Percentiles rank a stretch among this genome's conserved stretches.
These are phyloP conservation scores for Allophyes oxyacanthae DNA, from an alignment of 2,888 invertebrate genomes.

Conservation along the genomic window DNA sequence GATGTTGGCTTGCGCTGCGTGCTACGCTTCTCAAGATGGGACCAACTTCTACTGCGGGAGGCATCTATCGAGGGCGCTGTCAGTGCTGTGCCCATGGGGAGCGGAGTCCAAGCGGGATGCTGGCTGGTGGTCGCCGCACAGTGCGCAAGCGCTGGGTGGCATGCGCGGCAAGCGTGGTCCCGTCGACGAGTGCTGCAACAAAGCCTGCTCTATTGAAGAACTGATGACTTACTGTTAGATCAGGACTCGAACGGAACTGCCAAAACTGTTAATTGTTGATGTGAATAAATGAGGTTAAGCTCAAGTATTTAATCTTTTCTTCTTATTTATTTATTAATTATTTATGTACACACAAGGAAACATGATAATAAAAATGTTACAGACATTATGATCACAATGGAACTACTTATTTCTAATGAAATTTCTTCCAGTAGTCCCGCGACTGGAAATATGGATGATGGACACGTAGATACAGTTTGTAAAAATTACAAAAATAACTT, in stretches of 20 bases:
- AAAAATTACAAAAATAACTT: no score
- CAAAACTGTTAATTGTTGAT: no score
- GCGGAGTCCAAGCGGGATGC: slow-evolving; percentile 34
- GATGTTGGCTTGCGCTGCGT: slow-evolving; percentile 24
- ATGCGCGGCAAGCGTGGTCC: slow-evolving; percentile 42
- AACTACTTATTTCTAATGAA: no score
- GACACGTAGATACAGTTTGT: no score
- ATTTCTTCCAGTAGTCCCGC: no score
- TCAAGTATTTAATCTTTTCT: no score
- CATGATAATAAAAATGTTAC: no score
- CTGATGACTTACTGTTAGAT: slow-evolving; percentile 39
- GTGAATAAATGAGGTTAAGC: no score
- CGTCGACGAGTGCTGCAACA: slow-evolving; percentile 49
- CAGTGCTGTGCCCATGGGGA: slow-evolving; percentile 30
- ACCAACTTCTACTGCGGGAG: slow-evolving; percentile 37
- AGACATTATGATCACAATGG: no score
- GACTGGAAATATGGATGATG: no score
- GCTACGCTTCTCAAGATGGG: slow-evolving; percentile 31
- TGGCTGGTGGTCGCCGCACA: slow-evolving; percentile 48
- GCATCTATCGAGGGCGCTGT: slow-evolving; percentile 24
- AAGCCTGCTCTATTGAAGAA: slow-evolving; percentile 44
- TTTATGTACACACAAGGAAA: no score
- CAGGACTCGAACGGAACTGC: neutral
- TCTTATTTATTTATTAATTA: no score
- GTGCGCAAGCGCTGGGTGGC: slow-evolving; percentile 28